Evolutionary conservation across 1,140 invertebrate species (phyloP), one percentile per base, ranked within the genome.

Genomic region (Yoshiicerus persimilis): DNA sequence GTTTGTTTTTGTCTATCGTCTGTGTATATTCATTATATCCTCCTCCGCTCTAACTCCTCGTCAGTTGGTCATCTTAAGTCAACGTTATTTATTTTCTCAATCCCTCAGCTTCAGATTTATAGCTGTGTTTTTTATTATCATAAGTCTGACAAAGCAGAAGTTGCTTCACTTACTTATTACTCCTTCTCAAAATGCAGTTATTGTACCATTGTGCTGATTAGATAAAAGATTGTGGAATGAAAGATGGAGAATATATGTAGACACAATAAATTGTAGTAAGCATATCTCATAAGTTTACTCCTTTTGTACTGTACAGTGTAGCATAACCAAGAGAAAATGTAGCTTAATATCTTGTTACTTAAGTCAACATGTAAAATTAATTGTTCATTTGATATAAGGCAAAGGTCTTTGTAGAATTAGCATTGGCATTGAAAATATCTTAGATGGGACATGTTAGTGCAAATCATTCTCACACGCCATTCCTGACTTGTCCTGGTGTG

Each of bases 381-480:
- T 38, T 80, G 32, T 80, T 36, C 20, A 38, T 32, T 80, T 25
- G 75, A 38, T 80, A 80, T 36, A 38, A 80, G 66, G 66, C 27
- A 75, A 75, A 75, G 75, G 75, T 80, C 75, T 20, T 4, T 8
- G 32, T 36, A 36, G 75, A 80, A 80, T 80, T 80, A 80, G 30
- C 75, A 34, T 36, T 80, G 75, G 38, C 75, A 80, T 80, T 80
- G 75, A 80, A 80, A 80, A 38, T 80, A 34, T 80, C 34, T 80
- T 5, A 32, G 34, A 38, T 32, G n/a, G 30, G 75, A 70, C 66
- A 70, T 27, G 25, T 36, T 32, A 80, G 75, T 25, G 27, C 27
- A 36, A 38, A 80, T 80, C 16, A 80, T 80, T 80, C 75, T 80
- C 20, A 8, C 32, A 34, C n/a, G 34, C 75, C 75, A 36, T 80